Percentiles rank a stretch among this genome's conserved stretches.
Evolutionary conservation across 2,797 vertebrate species (phyloP).

Genomic region (Ptychobarbus kaznakovi): DNA sequence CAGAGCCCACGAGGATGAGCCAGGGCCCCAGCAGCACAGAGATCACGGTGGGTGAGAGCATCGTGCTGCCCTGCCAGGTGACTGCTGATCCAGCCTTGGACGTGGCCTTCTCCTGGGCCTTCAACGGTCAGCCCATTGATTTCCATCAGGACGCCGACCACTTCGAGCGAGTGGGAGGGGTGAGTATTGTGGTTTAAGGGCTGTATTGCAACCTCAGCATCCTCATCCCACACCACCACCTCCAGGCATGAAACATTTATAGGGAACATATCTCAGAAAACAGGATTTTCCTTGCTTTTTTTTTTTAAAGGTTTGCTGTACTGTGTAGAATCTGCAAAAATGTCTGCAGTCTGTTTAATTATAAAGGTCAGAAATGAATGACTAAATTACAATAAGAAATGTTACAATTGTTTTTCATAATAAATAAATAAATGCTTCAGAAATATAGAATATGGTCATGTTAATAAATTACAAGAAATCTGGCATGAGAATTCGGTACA

Average conservation of each 20-base stretch:
- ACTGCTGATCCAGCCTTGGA: constrained; percentile 89
- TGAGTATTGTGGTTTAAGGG: constrained; percentile 76
- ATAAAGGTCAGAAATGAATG: not conserved
- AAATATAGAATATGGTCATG: not conserved
- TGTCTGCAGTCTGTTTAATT: not conserved
- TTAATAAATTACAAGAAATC: not conserved
- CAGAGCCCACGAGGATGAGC: constrained; percentile 93
- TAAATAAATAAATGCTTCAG: not conserved
- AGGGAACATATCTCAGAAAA: constrained; percentile 8
- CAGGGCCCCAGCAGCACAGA: constrained; percentile 93
- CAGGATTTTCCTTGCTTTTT: constrained; percentile 15
- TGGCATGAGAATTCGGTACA: not conserved
- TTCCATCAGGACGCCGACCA: constrained; percentile 88
- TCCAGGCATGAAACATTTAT: constrained; percentile 16
- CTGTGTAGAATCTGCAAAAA: not conserved
- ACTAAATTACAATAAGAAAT: not conserved
- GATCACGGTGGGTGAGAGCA: constrained; percentile 93
- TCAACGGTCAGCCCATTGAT: constrained; percentile 88
- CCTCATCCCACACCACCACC: constrained; percentile 11
- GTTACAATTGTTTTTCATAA: not conserved
- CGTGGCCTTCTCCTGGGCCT: constrained; percentile 92
- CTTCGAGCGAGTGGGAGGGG: constrained; percentile 93
- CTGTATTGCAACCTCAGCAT: constrained; percentile 12
- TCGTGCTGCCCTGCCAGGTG: constrained; percentile 93
- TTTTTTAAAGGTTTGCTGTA: not conserved